phyloP scores from a whole-genome alignment of 1,140 invertebrate species.

The Drosophila santomea region DNA sequence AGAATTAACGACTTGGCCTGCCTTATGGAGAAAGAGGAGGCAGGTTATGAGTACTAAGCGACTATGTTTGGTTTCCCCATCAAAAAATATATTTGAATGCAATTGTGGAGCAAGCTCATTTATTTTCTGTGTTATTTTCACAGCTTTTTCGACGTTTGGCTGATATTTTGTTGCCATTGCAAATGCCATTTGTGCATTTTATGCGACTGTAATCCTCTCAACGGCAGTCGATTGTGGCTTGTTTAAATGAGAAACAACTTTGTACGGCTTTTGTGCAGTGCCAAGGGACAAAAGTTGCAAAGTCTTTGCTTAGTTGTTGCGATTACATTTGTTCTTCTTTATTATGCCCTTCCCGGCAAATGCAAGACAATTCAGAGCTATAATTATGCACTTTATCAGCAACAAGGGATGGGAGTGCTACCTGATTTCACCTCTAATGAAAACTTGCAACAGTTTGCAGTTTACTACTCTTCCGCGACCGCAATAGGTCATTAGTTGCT shows the following conservation, averaged over 20 bases:
- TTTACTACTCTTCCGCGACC: neutral
- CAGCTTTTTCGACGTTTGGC: neutral
- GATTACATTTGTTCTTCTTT: slow-evolving; percentile 1
- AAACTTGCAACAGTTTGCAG: neutral
- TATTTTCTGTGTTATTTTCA: slow-evolving; percentile 4
- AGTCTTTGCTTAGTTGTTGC: neutral
- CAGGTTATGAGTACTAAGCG: neutral
- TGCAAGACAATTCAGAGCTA: neutral
- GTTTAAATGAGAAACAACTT: slow-evolving; percentile 13
- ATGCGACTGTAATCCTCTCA: neutral
- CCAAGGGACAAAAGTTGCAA: neutral
- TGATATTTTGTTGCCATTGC: slow-evolving; percentile 16
- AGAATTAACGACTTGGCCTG: slow-evolving; percentile 6
- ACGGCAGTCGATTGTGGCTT: slow-evolving; percentile 19
- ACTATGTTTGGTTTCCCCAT: neutral
- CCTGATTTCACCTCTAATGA: slow-evolving; percentile 1
- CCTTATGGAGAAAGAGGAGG: neutral
- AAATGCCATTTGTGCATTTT: slow-evolving; percentile 1
- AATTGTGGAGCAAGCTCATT: neutral
- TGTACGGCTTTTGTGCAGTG: slow-evolving; percentile 3
- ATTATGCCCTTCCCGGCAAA: neutral
- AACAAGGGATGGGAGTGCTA: neutral
- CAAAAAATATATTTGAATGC: neutral
- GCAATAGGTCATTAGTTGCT: neutral
- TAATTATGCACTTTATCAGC: slow-evolving; percentile 1